Evolutionary conservation across 2,888 invertebrate genomes (phyloP), one percentile per base, ranked within the genome.

Genomic region (Hyposoter dolosus): DNA sequence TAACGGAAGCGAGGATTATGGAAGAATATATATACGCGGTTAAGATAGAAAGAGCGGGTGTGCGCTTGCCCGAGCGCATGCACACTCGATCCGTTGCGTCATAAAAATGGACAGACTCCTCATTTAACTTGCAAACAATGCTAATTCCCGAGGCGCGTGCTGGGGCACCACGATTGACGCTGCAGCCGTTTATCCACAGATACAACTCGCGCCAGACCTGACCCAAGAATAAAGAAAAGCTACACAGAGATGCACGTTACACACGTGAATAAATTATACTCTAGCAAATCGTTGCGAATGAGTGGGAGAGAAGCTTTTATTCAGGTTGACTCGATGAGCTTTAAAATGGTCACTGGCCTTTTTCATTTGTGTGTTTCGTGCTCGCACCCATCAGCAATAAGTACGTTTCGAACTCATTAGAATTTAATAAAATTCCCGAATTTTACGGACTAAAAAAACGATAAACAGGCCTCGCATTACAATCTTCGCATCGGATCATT

Each of bases 81-180:
- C 69, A 74, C 53, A 43, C 68, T 66, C 66, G 40, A 79, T 74
- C 47, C 63, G 68, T 71, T 63, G 72, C 65, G 15, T 60, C n/a
- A 50, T 78, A 78, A 84, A 84, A 84, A 84, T 82, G 82, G 72
- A 60, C 77, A 77, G 81, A 82, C 77, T 78, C 81, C 77, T 84
- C 84, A 84, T 84, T 84, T 84, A 84, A 84, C 84, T 82, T 84
- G 84, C 84, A 84, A 84, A 84, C 84, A 84, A 84, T 84, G 84
- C 78, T 84, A 84, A 84, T 84, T 84, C 82, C 66, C 68, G 68
- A 56, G 84, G 74, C 81, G 78, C 84, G 84, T 84, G 84, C 84
- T 81, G 43, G 77, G 56, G 84, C 84, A 81, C 81, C 66, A 56
- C 77, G 53, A 77, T 84, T 45, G 68, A 74, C 77, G 81, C 56